Conservation (phyloP, 2,113 vertebrate species). For the Marmota monax region DNA sequence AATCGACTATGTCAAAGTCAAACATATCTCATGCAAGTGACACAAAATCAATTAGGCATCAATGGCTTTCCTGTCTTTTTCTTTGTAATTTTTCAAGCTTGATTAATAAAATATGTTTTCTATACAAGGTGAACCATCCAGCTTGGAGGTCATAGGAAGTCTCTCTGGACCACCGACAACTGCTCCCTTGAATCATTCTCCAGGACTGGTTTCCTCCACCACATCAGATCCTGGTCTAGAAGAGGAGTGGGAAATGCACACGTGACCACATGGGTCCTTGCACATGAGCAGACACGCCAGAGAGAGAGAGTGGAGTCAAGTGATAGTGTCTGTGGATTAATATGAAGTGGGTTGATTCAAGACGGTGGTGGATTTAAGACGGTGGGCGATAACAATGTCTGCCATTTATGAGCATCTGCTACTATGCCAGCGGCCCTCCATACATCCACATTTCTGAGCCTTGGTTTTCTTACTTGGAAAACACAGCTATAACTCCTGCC, state of each 20-base stretch:
- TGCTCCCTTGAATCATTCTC: background rate
- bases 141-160: too few species aligned
- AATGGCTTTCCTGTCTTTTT: background rate
- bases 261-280: background rate
- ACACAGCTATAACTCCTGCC: rapidly evolving
- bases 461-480: background rate
- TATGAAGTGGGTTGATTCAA: rapidly evolving
- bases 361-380: background rate
- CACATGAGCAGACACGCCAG: too few species aligned
- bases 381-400: rapidly evolving
- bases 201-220: background rate
- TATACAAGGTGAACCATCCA: background rate
- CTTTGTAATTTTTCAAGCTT: background rate
- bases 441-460: background rate
- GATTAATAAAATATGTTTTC: background rate
- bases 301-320: too few species aligned
- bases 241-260: background rate
- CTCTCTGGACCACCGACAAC: background rate
- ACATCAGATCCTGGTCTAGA: too few species aligned
- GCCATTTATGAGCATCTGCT: rapidly evolving
- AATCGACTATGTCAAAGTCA: too few species aligned
- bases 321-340: rapidly evolving
- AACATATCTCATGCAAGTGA: background rate
- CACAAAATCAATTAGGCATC: background rate
- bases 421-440: rapidly evolving